phyloP scores from a whole-genome alignment of 2,888 invertebrate species.

The Agapostemon virescens region DNA sequence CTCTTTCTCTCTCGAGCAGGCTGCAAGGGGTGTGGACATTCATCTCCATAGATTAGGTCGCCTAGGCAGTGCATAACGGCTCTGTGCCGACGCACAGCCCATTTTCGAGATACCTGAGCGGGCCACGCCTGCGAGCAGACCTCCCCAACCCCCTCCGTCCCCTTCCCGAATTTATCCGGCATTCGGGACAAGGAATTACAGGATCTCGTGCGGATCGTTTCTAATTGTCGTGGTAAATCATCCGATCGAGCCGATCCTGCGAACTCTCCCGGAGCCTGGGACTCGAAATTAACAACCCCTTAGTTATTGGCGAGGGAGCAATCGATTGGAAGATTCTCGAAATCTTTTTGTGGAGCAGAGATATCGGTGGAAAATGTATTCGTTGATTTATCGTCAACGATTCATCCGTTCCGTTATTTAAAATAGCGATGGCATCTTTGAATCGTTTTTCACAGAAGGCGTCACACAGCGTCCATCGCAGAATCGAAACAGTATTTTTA shows the following conservation, averaged over 20 bases:
- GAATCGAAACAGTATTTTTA: too few species aligned
- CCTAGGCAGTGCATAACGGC: slow-evolving; percentile 52
- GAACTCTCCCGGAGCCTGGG: not conserved
- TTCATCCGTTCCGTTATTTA: not conserved
- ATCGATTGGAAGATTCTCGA: not conserved
- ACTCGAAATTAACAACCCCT: not conserved
- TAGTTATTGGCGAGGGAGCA: not conserved
- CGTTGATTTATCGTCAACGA: not conserved
- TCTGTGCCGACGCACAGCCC: slow-evolving; percentile 46
- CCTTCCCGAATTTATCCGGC: slow-evolving; percentile 1
- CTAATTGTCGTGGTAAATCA: slow-evolving; percentile 34
- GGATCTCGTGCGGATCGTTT: slow-evolving; percentile 25
- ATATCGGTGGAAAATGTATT: not conserved
- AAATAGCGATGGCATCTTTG: not conserved
- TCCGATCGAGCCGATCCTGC: not conserved
- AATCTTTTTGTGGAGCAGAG: not conserved
- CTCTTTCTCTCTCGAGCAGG: slow-evolving; percentile 24
- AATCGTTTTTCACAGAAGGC: too few species aligned
- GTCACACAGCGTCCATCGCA: too few species aligned
- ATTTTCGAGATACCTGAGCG: slow-evolving; percentile 65
- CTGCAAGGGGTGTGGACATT: slow-evolving; percentile 65
- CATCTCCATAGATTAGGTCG: slow-evolving; percentile 69
- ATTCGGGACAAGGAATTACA: slow-evolving; percentile 17
- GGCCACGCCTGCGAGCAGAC: slow-evolving; percentile 67
- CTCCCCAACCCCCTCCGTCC: slow-evolving; percentile 7